Evolutionary conservation across 2,888 invertebrate genomes (phyloP).

Genomic region (Patella depressa): DNA sequence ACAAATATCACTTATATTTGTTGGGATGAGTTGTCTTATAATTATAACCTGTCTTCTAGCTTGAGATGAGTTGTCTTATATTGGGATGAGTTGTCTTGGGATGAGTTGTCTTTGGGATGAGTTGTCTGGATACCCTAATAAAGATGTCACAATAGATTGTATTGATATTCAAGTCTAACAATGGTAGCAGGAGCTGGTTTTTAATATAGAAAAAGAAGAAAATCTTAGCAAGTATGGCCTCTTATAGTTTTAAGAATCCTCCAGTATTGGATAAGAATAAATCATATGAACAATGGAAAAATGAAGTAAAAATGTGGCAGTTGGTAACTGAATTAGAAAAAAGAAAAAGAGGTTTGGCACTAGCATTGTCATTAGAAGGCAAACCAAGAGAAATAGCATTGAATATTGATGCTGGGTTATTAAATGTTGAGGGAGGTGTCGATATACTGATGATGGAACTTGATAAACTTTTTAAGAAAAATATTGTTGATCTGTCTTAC

Average conservation of each 20-base stretch:
- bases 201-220: no score
- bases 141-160: no score
- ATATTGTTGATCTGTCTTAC: background rate
- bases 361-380: background rate
- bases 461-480: constrained; percentile 1
- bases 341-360: background rate
- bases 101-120: no score
- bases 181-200: no score
- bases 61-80: no score
- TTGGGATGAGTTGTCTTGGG: no score
- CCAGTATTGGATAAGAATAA: background rate
- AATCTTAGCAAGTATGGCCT: background rate
- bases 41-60: no score
- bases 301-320: background rate
- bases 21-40: no score
- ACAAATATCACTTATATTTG: no score
- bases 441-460: background rate
- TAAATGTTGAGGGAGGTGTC: background rate
- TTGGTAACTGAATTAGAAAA: background rate
- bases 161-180: no score
- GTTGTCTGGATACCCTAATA: no score
- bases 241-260: background rate
- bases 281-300: background rate
- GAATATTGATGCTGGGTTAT: no score
- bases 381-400: constrained; percentile 3